Evolutionary conservation across 2,113 vertebrate genomes (phyloP).

Genomic region (Delphinapterus leucas): DNA sequence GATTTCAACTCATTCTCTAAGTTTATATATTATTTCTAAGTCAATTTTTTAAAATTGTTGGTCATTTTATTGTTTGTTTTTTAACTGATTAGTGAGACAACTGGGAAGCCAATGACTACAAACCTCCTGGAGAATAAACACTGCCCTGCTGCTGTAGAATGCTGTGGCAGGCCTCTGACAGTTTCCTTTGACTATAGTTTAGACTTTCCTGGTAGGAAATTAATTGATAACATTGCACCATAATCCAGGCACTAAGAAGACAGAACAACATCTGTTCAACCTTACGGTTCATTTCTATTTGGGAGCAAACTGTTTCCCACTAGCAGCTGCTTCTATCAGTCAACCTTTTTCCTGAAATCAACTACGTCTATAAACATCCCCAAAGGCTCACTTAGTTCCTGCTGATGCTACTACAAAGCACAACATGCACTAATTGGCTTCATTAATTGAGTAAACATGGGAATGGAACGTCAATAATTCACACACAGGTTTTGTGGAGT

Average conservation of each 20-base stretch:
- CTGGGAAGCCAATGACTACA: not conserved
- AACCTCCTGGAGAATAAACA: not conserved
- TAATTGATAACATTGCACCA: not conserved
- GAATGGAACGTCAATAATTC: not conserved
- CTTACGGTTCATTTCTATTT: not conserved
- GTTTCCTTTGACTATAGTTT: not conserved
- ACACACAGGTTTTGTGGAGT: not conserved
- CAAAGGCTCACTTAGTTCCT: constrained; percentile 22
- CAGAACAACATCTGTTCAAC: not conserved
- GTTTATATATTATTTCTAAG: not conserved
- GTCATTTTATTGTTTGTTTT: not conserved
- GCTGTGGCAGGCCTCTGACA: accelerated
- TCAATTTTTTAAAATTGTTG: not conserved
- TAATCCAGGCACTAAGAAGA: not conserved
- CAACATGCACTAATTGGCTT: not conserved
- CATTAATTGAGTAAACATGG: constrained; percentile 32
- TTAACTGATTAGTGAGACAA: not conserved
- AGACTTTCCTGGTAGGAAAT: not conserved
- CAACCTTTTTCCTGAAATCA: not conserved
- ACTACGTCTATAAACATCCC: not conserved
- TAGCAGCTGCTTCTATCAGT: not conserved
- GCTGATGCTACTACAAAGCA: not conserved
- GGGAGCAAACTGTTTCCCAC: not conserved
- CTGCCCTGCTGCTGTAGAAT: not conserved
- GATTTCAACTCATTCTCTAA: not conserved